phyloP scores from a whole-genome alignment of 2,888 invertebrate genomes.

The Anagyrus pseudococci region DNA sequence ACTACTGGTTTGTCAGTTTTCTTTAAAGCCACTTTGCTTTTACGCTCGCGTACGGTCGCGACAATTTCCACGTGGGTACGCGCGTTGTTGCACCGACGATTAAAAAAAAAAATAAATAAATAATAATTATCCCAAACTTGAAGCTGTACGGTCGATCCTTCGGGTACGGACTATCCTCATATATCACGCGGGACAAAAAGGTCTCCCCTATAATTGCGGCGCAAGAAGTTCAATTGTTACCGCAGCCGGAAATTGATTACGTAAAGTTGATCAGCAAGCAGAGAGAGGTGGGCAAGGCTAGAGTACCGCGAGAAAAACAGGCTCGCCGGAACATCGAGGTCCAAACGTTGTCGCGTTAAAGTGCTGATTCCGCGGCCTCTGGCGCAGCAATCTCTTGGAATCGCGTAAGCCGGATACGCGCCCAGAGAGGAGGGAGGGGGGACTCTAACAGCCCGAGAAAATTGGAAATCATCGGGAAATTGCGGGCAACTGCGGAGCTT shows the following conservation, averaged over 20 bases:
- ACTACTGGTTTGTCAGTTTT: neutral
- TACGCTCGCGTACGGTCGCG: too few relatives aligned
- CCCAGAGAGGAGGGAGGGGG: too few relatives aligned
- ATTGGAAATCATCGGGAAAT: slow-evolving; percentile 52
- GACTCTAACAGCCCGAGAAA: slow-evolving; percentile 45
- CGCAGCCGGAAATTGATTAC: slow-evolving; percentile 17
- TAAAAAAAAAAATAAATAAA: too few relatives aligned
- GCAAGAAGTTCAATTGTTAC: neutral
- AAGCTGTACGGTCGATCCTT: too few relatives aligned
- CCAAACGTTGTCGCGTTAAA: slow-evolving; percentile 17
- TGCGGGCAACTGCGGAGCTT: slow-evolving; percentile 37
- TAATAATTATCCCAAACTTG: too few relatives aligned
- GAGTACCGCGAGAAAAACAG: neutral
- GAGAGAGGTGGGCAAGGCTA: neutral
- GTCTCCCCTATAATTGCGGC: neutral
- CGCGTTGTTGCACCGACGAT: neutral
- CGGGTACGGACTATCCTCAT: too few relatives aligned
- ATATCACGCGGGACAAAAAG: neutral
- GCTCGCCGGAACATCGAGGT: neutral
- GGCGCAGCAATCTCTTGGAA: slow-evolving; percentile 10
- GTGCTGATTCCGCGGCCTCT: slow-evolving; percentile 23
- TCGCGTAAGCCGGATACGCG: slow-evolving; percentile 17
- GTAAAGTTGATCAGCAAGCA: slow-evolving; percentile 23
- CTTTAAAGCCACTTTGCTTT: too few relatives aligned
- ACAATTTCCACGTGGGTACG: too few relatives aligned